Conservation (phyloP, 2,797 vertebrate species). For the Australoheros facetus region DNA sequence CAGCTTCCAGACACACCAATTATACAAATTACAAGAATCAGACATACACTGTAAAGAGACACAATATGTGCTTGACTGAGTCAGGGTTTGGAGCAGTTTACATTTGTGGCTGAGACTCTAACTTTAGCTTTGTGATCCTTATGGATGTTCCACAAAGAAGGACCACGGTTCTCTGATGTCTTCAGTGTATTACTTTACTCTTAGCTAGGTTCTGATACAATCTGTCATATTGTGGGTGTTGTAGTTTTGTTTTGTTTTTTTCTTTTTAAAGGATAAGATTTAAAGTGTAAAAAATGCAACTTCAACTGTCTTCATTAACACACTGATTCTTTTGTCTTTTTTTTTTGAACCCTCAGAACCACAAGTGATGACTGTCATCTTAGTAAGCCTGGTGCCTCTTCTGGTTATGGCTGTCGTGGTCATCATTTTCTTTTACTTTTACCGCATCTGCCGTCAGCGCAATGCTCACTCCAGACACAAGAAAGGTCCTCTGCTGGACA, state of each 20-base stretch:
- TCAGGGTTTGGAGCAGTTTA: slow-evolving; percentile 53
- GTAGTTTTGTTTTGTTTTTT: neutral
- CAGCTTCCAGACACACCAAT: slow-evolving; percentile 52
- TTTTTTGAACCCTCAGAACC: slow-evolving; percentile 22
- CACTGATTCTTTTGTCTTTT: neutral
- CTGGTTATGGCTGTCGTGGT: slow-evolving; percentile 85
- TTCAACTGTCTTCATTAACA: neutral
- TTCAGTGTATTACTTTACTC: slow-evolving; percentile 20
- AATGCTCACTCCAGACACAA: slow-evolving; percentile 71
- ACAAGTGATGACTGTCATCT: slow-evolving; percentile 84
- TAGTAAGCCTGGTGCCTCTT: slow-evolving; percentile 88
- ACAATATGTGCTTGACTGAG: slow-evolving; percentile 71
- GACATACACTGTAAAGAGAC: slow-evolving; percentile 62
- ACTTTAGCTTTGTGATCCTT: slow-evolving; percentile 60
- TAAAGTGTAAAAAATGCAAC: too few species aligned
- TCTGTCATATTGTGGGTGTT: neutral
- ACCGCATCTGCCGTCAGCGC: slow-evolving; percentile 84
- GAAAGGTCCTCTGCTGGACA: slow-evolving; percentile 78
- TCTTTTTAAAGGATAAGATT: too few species aligned
- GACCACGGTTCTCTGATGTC: slow-evolving; percentile 31
- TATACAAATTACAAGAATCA: slow-evolving; percentile 59
- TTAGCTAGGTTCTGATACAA: neutral
- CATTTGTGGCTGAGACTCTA: slow-evolving; percentile 58
- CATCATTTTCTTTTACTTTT: slow-evolving; percentile 88
- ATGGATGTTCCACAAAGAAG: slow-evolving; percentile 58